phyloP scores from a whole-genome alignment of 2,888 invertebrate species.

The Andricus quercusramuli region DNA sequence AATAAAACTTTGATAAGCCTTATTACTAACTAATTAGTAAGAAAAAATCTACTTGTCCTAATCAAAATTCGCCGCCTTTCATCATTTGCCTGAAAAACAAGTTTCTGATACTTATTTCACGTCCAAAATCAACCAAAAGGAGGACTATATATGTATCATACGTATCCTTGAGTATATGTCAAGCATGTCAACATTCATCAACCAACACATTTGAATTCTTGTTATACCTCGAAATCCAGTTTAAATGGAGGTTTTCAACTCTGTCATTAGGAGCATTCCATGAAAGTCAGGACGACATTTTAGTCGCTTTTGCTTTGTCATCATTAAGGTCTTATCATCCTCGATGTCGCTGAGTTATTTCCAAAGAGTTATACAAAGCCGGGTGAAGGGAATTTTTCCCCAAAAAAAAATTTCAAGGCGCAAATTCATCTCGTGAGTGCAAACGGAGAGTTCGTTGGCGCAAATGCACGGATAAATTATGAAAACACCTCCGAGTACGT shows the following conservation, averaged over 20 bases:
- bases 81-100: neutral
- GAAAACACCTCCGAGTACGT: conserved; percentile 17
- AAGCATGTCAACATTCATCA: neutral
- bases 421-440: neutral
- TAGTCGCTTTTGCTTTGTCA: conserved; percentile 14
- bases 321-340: conserved; percentile 11
- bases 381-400: neutral
- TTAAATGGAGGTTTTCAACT: conserved; percentile 1
- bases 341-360: conserved; percentile 3
- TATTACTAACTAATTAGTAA: no score
- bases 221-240: neutral
- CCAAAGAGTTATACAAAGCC: neutral
- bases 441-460: neutral
- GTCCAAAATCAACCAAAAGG: neutral
- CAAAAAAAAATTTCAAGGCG: neutral
- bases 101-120: neutral
- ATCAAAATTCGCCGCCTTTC: neutral
- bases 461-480: conserved; percentile 29
- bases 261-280: neutral
- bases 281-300: neutral
- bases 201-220: neutral
- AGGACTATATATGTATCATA: neutral
- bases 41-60: no score
- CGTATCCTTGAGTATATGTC: neutral
- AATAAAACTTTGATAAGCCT: no score